Percentiles rank a stretch among this genome's conserved stretches.
These are phyloP conservation scores for Acleris sparsana DNA, from an alignment of 2,888 invertebrate species.

Conservation along the genomic window DNA sequence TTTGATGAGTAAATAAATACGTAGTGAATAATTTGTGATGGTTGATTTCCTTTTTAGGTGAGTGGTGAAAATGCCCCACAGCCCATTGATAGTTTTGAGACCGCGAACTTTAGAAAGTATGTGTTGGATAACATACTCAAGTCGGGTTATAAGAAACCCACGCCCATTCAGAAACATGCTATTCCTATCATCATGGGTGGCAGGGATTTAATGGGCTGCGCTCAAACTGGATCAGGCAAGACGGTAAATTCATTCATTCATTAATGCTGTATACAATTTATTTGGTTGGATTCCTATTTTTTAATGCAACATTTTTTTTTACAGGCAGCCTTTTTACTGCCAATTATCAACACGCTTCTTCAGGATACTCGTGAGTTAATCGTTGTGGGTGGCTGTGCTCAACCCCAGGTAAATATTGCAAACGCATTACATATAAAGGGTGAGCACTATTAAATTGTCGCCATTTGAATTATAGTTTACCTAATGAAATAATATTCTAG, in stretches of 20 bases:
- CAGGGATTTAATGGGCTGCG: constrained; percentile 97
- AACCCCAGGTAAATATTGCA: constrained; percentile 85
- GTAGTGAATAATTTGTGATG: too few species aligned
- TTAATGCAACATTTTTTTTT: constrained; percentile 43
- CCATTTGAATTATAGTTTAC: too few species aligned
- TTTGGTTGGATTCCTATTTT: not conserved
- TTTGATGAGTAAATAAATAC: too few species aligned
- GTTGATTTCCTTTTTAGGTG: constrained; percentile 72
- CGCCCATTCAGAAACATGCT: constrained; percentile 96
- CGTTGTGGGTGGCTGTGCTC: constrained; percentile 78
- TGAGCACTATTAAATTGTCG: too few species aligned
- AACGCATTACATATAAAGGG: too few species aligned
- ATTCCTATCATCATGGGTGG: constrained; percentile 92
- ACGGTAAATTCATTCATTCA: constrained; percentile 84
- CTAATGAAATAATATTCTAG: too few species aligned
- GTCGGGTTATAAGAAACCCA: constrained; percentile 92
- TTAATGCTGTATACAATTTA: not conserved
- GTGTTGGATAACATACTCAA: constrained; percentile 90
- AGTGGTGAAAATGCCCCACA: constrained; percentile 87
- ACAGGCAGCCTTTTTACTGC: constrained; percentile 96
- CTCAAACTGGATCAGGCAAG: constrained; percentile 99
- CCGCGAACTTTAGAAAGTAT: constrained; percentile 86
- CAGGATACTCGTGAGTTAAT: constrained; percentile 80
- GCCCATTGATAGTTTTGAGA: constrained; percentile 87
- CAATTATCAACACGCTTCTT: constrained; percentile 90